Evolutionary conservation across 2,113 vertebrate species (phyloP).

Genomic region (Corydoras sp.): DNA sequence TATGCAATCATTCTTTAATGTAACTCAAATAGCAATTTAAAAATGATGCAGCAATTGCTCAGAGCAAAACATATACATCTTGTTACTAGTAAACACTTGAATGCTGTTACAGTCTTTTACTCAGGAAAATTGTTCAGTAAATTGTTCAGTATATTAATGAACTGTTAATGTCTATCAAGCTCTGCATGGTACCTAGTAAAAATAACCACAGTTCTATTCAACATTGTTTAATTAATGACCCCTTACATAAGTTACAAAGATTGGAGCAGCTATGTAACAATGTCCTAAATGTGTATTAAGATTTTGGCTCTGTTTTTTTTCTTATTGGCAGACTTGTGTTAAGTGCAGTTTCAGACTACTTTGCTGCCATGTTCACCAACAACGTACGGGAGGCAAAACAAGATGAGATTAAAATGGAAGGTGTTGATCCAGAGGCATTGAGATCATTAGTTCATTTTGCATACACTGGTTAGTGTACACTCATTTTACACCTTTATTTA

Average conservation of each 20-base stretch:
- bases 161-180: too few relatives aligned
- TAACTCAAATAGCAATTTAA: background rate
- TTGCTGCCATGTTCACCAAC: slow-evolving; percentile 96
- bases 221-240: too few relatives aligned
- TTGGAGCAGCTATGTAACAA: background rate
- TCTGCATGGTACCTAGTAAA: too few relatives aligned
- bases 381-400: slow-evolving; percentile 91
- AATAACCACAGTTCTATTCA: too few relatives aligned
- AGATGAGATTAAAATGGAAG: slow-evolving; percentile 96
- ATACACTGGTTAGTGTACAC: slow-evolving; percentile 83
- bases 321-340: slow-evolving; percentile 79
- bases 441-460: slow-evolving; percentile 88
- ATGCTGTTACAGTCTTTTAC: too few relatives aligned
- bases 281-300: background rate
- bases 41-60: background rate
- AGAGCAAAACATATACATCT: too few relatives aligned
- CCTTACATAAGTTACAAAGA: background rate
- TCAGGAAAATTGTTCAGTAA: too few relatives aligned
- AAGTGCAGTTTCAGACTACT: slow-evolving; percentile 92
- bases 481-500: background rate
- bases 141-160: too few relatives aligned
- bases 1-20: too few relatives aligned
- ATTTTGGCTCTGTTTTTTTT: slow-evolving; percentile 4
- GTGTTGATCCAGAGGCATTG: slow-evolving; percentile 86
- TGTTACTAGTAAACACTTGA: too few relatives aligned